A percentile compares a stretch with the other conserved stretches of the same genome.
Conservation (phyloP, 2,113 vertebrate species). For the Cervus canadensis region DNA sequence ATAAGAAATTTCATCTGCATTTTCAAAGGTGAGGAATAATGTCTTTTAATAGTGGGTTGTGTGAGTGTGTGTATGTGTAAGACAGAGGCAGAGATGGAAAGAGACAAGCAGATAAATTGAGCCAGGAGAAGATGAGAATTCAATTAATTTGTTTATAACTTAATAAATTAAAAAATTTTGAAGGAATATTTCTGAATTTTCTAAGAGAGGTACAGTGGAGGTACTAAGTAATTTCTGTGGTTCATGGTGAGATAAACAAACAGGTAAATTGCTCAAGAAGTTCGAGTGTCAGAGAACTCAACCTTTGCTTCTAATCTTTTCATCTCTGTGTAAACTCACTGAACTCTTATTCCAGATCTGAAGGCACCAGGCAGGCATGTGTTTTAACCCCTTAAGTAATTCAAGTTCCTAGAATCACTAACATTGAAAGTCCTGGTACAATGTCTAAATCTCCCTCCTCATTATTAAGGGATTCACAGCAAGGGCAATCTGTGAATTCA, state of each 20-base stretch:
- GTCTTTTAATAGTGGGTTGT: neutral
- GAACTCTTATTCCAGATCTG: slow-evolving; percentile 64
- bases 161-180: slow-evolving; percentile 70
- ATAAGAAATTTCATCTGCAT: slow-evolving; percentile 69
- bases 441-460: slow-evolving; percentile 35
- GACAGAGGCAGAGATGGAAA: neutral
- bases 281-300: slow-evolving; percentile 69
- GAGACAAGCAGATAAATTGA: neutral
- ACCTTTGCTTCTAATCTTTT: slow-evolving; percentile 72
- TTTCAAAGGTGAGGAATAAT: slow-evolving; percentile 70
- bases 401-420: slow-evolving; percentile 35
- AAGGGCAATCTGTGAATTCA: neutral
- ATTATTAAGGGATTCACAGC: slow-evolving; percentile 25
- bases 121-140: slow-evolving; percentile 52
- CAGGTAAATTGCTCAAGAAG: slow-evolving; percentile 66
- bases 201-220: slow-evolving; percentile 69
- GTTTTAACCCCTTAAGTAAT: slow-evolving; percentile 75
- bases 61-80: neutral
- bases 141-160: slow-evolving; percentile 75
- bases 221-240: slow-evolving; percentile 67
- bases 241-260: slow-evolving; percentile 75
- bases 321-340: slow-evolving; percentile 65
- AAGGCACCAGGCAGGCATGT: slow-evolving; percentile 69
- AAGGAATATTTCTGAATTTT: slow-evolving; percentile 61
- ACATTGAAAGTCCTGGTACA: slow-evolving; percentile 3